Base-by-base conservation (phyloP, 2,797 vertebrate genomes). In the Rhinatrema bivittatum region DNA sequence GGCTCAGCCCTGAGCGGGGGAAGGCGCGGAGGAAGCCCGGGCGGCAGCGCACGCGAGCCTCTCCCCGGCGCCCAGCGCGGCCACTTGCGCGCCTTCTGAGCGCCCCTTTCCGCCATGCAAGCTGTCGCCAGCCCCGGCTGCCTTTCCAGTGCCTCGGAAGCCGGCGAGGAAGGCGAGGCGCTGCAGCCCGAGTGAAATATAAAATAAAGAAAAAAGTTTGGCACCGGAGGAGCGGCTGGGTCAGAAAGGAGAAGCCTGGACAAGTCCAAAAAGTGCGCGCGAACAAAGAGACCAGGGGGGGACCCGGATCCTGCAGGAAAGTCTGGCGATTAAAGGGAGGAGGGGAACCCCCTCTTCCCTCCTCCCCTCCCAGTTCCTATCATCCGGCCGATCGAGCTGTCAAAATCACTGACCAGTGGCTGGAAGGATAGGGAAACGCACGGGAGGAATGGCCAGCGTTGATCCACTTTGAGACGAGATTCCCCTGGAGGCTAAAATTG, bases 61-160 rank as follows among this genome's bases (percentile, higher is more conserved):
- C 61, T 65, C 54, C 57, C 51, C 49, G 50, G 56, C 60, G 54
- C 63, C 75, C 63, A 77, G 63, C 53, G 79, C 53, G 53, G 63
- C 47, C 74, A 70, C 70, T 60, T 47, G 48, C 46, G 68, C 56
- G 65, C 65, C 58, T 30, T 51, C 47, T 57, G 70, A 70, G 74
- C 23, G 41, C 36, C 58, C n/a, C 57, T 60, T 65, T 35, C 58
- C 37, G 22, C 33, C 44, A 46, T 40, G 52, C 39, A 59, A 58
- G 50, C 65, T 53, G 46, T n/a, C n/a, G n/a, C n/a, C n/a, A n/a
- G n/a, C n/a, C n/a, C n/a, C n/a, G n/a, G n/a, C n/a, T n/a, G n/a
- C n/a, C n/a, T n/a, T n/a, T n/a, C n/a, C n/a, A n/a, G n/a, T n/a
- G n/a, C n/a, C n/a, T n/a, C n/a, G n/a, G 45, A 26, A 40, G 50